These are phyloP conservation scores for Phoenicopterus ruber DNA, from an alignment of 2,113 vertebrate genomes.

Conservation along the genomic window DNA sequence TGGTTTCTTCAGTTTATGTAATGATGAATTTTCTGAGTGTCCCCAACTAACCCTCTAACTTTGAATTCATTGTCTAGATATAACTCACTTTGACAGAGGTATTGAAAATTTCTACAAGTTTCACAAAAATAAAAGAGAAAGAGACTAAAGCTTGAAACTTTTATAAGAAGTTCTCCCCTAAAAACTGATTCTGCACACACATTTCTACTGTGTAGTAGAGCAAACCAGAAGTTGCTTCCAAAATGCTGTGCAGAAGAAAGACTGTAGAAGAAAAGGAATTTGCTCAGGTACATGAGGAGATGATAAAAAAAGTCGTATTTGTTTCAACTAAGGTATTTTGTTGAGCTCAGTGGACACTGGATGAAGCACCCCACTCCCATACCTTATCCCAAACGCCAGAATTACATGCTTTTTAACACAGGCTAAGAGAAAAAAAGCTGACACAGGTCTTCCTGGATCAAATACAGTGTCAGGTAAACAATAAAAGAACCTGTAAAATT, in stretches of 20 bases:
- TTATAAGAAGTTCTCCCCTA: background rate
- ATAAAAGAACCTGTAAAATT: background rate
- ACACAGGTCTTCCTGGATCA: background rate
- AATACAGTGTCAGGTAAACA: background rate
- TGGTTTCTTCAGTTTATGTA: conserved; percentile 22
- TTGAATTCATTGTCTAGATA: background rate
- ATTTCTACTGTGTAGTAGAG: background rate
- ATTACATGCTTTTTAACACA: background rate
- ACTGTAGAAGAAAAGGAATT: background rate
- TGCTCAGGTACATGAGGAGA: background rate
- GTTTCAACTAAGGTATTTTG: background rate
- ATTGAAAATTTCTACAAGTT: background rate
- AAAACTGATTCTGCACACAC: background rate
- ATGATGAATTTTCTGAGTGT: conserved; percentile 44
- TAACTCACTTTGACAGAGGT: background rate
- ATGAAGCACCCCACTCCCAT: background rate
- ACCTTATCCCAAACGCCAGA: background rate
- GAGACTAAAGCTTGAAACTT: background rate
- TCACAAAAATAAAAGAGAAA: background rate
- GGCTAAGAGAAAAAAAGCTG: background rate
- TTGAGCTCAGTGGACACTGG: background rate
- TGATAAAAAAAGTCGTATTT: background rate
- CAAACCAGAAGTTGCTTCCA: background rate
- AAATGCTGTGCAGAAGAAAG: background rate
- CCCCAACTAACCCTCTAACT: background rate